These are phyloP conservation scores for Lasioglossum baleicum DNA, from an alignment of 1,140 invertebrate genomes.

Conservation along the genomic window DNA sequence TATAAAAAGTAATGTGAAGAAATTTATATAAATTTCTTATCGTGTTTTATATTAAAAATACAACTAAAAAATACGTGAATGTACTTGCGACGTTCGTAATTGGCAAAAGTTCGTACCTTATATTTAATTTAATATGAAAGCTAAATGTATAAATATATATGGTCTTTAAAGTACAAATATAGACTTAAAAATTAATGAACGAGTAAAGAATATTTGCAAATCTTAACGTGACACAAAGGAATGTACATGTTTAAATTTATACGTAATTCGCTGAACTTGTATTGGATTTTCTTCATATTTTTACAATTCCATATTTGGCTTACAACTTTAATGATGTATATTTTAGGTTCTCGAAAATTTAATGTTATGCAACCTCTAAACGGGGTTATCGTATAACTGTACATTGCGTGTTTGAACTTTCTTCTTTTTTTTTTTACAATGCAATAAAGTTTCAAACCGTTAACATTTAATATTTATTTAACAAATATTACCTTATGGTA, in stretches of 20 bases:
- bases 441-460: constrained; percentile 53
- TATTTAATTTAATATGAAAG: constrained; percentile 2
- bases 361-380: constrained; percentile 9
- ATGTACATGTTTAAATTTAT: constrained; percentile 16
- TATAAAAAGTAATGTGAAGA: constrained; percentile 15
- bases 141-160: constrained; percentile 1
- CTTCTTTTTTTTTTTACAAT: constrained; percentile 26
- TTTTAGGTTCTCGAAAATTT: neutral
- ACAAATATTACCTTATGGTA: constrained; percentile 55
- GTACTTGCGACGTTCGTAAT: constrained; percentile 6
- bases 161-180: neutral
- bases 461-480: constrained; percentile 63
- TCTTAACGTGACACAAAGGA: constrained; percentile 18
- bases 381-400: constrained; percentile 18
- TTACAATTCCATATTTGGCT: constrained; percentile 31
- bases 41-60: neutral
- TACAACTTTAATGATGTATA: constrained; percentile 2
- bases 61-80: neutral
- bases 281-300: neutral
- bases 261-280: neutral
- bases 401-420: constrained; percentile 23
- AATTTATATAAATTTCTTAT: constrained; percentile 10
- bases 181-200: constrained; percentile 10
- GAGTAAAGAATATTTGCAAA: neutral
- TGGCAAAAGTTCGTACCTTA: neutral